These are phyloP conservation scores for Panagrolaimus sp. DNA, from an alignment of 1,140 invertebrate species.

Conservation along the genomic window DNA sequence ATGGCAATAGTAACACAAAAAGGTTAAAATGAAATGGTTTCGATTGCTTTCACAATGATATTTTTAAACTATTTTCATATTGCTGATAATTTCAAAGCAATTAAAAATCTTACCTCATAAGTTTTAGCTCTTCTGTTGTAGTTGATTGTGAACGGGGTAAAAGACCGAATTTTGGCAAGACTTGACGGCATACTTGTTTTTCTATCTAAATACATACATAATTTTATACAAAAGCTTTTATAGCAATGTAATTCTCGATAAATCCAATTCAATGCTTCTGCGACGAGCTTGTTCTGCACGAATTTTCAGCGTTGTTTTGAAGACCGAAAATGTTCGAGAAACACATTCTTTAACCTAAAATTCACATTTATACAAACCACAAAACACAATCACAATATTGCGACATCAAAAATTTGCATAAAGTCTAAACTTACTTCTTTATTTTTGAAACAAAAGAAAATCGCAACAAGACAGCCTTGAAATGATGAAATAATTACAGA, in stretches of 20 bases:
- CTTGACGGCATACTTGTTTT: no score
- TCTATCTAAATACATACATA: no score
- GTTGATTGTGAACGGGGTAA: no score
- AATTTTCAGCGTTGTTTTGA: slow-evolving; percentile 7
- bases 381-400: background rate
- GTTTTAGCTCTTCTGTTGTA: no score
- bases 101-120: no score
- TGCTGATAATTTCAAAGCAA: no score
- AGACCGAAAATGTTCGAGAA: background rate
- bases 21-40: no score
- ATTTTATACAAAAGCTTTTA: no score
- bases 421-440: background rate
- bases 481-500: slow-evolving; percentile 13
- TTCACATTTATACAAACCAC: background rate
- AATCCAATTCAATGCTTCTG: background rate
- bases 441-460: background rate
- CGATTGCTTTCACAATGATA: no score
- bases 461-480: background rate
- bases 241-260: background rate
- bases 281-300: slow-evolving; percentile 6
- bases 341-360: slow-evolving; percentile 9
- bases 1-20: no score
- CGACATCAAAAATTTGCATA: background rate
- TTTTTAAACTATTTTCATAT: no score
- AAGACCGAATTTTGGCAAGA: no score